Conservation (phyloP, 2,888 invertebrate genomes). For the Pasiphila rectangulata region DNA sequence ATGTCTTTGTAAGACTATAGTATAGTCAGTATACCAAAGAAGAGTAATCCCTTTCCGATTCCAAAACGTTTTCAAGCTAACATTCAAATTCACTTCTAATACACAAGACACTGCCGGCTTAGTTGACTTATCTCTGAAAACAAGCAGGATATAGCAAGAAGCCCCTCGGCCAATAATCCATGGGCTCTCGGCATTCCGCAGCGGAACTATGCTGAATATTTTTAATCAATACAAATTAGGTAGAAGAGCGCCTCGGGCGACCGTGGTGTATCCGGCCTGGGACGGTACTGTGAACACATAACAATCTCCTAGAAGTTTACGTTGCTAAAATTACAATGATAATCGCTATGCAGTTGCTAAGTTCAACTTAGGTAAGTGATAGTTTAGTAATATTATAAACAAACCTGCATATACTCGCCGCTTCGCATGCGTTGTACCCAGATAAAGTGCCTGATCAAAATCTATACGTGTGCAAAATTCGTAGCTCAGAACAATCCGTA, state of each 20-base stretch:
- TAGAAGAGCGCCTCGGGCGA: constrained; percentile 61
- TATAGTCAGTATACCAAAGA: too few relatives aligned
- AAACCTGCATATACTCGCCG: too few relatives aligned
- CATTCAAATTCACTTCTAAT: constrained; percentile 1
- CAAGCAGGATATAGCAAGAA: constrained; percentile 44
- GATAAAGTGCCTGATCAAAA: too few relatives aligned
- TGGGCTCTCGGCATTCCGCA: constrained; percentile 55
- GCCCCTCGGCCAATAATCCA: constrained; percentile 57
- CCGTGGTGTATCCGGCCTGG: constrained; percentile 47
- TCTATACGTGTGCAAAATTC: too few relatives aligned
- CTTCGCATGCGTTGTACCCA: too few relatives aligned
- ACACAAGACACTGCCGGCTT: constrained; percentile 10
- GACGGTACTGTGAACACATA: not conserved
- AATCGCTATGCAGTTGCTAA: too few relatives aligned
- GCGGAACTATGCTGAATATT: constrained; percentile 78
- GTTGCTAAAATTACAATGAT: too few relatives aligned
- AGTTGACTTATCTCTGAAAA: constrained; percentile 33
- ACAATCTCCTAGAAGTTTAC: too few relatives aligned
- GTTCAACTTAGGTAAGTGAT: too few relatives aligned
- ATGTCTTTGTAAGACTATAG: too few relatives aligned
- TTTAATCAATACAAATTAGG: constrained; percentile 82
- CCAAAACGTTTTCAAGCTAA: not conserved
- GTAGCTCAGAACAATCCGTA: too few relatives aligned
- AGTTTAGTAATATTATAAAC: too few relatives aligned
- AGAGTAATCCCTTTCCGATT: not conserved